Base-by-base conservation (phyloP, 2,113 vertebrate genomes). In the Hassar affinis region DNA sequence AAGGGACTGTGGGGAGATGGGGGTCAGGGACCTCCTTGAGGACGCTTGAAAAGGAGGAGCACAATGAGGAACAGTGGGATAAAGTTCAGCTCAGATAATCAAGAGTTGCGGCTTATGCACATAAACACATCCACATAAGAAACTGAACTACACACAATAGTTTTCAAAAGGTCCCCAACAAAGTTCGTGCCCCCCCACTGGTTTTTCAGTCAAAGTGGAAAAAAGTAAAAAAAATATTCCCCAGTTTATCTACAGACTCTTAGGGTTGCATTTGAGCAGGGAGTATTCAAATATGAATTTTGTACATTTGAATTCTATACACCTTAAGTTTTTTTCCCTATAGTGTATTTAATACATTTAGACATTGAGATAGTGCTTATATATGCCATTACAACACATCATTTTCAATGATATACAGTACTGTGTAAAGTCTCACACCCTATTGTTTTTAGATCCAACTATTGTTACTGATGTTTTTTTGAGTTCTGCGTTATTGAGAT, bases 21-120 rank as follows among this genome's bases (percentile, higher is more conserved):
- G 49, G 59, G 42, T 79, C 78, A 79, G 25, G 54, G n/a, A 61
- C 35, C 61, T 33, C 52, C 11, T 79, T 30, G 14, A 76, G 64
- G 56, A 52, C 56, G 35, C 33, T 64, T 42, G 57, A 30, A 79
- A 80, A 78, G 64, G 54, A 62, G 38, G 12, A 30, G 51, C 57
- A 85, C 86, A 87, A 85, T 83, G 52, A 30, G n/a, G 49, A 75
- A 12, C 80, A 76, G 86, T 81, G 25, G 77, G 86, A 80, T 76
- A 85, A 85, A 82, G 86, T 87, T 82, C 83, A 87, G 69, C 42
- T 79, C 12, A 75, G 42, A 76, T 64, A 79, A 54, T 79, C 71
- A 30, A 35, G 61, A 76, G 30, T 74, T 62, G 33, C 33, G 56
- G 27, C 47, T 61, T 18, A n/a, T 52, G n/a, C 56, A 83, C 69